Evolutionary conservation across 2,888 invertebrate species (phyloP).

Genomic region (Eupeodes latifasciatus): DNA sequence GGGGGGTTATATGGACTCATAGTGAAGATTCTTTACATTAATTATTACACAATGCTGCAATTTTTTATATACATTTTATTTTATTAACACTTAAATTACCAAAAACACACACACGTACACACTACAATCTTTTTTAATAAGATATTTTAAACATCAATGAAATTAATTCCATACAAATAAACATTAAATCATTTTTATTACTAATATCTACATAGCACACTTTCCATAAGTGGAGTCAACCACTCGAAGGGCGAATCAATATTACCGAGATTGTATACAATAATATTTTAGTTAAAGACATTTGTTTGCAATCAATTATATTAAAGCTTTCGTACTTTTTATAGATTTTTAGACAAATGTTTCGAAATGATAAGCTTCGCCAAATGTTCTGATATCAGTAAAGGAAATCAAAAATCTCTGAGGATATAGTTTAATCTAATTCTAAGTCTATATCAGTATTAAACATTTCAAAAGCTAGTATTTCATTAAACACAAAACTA

Average conservation of each 20-base stretch:
- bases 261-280: no score
- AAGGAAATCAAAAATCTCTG: no score
- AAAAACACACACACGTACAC: background rate
- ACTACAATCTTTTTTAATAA: background rate
- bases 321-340: no score
- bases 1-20: background rate
- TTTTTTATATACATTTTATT: background rate
- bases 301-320: no score
- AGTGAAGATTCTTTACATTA: constrained; percentile 7
- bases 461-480: no score
- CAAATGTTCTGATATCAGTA: no score
- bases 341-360: no score
- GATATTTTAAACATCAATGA: background rate
- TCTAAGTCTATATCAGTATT: no score
- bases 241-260: background rate
- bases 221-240: background rate
- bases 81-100: background rate
- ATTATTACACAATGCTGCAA: constrained; percentile 12
- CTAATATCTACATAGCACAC: background rate
- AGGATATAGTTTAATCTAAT: no score
- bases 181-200: background rate
- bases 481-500: no score
- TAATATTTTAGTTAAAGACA: background rate
- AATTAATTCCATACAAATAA: background rate
- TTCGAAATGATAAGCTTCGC: no score